A percentile compares a stretch with the other conserved stretches of the same genome.
phyloP scores from a whole-genome alignment of 1,140 invertebrate species.

The Solenopsis invicta region DNA sequence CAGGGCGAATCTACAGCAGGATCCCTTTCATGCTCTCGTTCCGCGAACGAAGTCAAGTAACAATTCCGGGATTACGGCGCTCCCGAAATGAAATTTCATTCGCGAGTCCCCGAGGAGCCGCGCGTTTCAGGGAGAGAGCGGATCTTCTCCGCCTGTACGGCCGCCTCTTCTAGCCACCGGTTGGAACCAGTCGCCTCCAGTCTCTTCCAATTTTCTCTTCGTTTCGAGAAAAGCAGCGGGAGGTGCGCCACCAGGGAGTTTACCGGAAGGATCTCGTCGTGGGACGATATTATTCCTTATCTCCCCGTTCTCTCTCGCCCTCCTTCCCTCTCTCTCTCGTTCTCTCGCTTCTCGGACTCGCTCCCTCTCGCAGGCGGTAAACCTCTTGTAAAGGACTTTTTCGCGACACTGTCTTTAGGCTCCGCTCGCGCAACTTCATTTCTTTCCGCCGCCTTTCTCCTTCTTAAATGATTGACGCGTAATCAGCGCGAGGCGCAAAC shows the following conservation, averaged over 20 bases:
- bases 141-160: conserved; percentile 48
- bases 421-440: conserved; percentile 31
- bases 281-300: conserved; percentile 78
- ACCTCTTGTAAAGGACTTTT: conserved; percentile 52
- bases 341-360: background rate
- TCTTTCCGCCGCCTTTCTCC: conserved; percentile 27
- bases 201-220: conserved; percentile 82
- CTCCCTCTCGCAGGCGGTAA: background rate
- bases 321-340: background rate
- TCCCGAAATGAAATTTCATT: conserved; percentile 82
- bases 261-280: conserved; percentile 73
- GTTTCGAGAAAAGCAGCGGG: conserved; percentile 72
- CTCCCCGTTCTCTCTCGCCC: conserved; percentile 6
- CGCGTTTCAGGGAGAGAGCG: conserved; percentile 70
- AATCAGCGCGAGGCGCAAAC: conserved; percentile 62
- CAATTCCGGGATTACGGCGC: conserved; percentile 81
- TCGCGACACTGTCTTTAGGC: conserved; percentile 48
- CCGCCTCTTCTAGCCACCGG: conserved; percentile 48
- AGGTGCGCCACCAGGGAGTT: conserved; percentile 76
- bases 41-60: conserved; percentile 79
- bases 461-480: conserved; percentile 65
- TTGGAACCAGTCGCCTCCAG: conserved; percentile 70
- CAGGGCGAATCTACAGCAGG: conserved; percentile 71
- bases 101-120: conserved; percentile 73
- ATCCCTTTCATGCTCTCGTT: conserved; percentile 76